These are phyloP conservation scores for Ichneumon xanthorius DNA, from an alignment of 2,888 invertebrate species.

Conservation along the genomic window DNA sequence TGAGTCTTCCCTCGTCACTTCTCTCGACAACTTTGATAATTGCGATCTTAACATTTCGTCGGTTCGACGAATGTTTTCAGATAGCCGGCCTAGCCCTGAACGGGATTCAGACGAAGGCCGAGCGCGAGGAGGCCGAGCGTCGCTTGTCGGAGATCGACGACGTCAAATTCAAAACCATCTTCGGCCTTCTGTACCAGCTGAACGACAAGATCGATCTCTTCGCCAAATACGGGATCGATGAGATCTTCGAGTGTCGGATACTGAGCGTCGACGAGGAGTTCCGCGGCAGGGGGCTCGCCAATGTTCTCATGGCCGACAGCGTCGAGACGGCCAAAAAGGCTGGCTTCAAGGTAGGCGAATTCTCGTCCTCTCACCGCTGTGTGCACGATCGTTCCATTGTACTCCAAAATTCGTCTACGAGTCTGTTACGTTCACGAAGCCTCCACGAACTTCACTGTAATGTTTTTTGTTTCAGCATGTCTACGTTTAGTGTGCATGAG, in stretches of 20 bases:
- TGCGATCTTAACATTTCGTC: neutral
- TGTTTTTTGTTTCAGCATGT: conserved; percentile 81
- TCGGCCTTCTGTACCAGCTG: conserved; percentile 90
- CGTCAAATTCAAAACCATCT: conserved; percentile 91
- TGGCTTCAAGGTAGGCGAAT: conserved; percentile 88
- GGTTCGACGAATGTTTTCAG: conserved; percentile 85
- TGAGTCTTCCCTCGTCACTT: conserved; percentile 77
- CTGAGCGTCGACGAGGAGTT: conserved; percentile 91
- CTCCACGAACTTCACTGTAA: neutral
- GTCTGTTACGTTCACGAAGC: neutral
- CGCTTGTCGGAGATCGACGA: conserved; percentile 89
- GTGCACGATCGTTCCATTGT: neutral
- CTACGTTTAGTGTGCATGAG: conserved; percentile 78
- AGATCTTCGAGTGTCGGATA: conserved; percentile 92
- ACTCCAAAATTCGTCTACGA: neutral
- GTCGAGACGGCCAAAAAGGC: conserved; percentile 88
- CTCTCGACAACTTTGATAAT: neutral
- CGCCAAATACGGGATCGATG: conserved; percentile 88
- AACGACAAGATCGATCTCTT: conserved; percentile 91
- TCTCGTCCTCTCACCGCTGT: neutral
- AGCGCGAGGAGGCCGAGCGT: conserved; percentile 89
- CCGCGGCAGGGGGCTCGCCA: conserved; percentile 91
- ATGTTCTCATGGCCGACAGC: conserved; percentile 89
- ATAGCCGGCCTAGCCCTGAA: conserved; percentile 92
- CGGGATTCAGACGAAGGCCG: conserved; percentile 91